Evolutionary conservation across 2,797 vertebrate species (phyloP), one percentile per base, ranked within the genome.

Genomic region (Karalla daura): DNA sequence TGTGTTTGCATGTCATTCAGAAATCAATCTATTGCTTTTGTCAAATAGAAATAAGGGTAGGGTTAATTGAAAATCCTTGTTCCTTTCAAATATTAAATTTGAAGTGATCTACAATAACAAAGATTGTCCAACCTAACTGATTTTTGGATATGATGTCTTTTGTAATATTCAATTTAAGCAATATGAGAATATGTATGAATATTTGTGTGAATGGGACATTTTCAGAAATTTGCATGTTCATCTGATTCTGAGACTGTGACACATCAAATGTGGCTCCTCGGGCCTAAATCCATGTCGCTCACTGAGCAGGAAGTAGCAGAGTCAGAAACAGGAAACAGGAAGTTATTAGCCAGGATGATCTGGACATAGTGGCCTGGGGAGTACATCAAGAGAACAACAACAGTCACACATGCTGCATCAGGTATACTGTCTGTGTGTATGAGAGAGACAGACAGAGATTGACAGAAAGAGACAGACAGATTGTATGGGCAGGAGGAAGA

Each of bases 271-370:
- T 73, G 69, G 68, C 66, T 45, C n/a, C 46, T 39, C 45, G 27
- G 60, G 33, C 35, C 17, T 50, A 62, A 40, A 20, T 73, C 66
- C 63, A 76, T 44, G 56, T 67, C 59, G 64, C 59, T 71, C 45
- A 46, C 35, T 25, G 10, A 37, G 43, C 86, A 86, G 89, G 90
- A 91, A 86, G 83, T 63, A 78, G 81, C 84, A 67, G 81, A 89
- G 80, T 78, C 75, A 77, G 87, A 84, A 86, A 86, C 90, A 90
- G 92, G 92, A 94, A 91, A 88, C 77, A 88, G 92, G 92, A 93
- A 93, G 85, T 91, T 89, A 91, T 94, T 91, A 90, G 91, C 88
- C 70, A 71, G 88, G 81, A 85, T 89, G 89, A 91, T 89, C 85
- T 92, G 86, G 90, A 79, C 81, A 83, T 65, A 65, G 74, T 89